phyloP scores from a whole-genome alignment of 1,140 invertebrate genomes.

The Gryon sp. region DNA sequence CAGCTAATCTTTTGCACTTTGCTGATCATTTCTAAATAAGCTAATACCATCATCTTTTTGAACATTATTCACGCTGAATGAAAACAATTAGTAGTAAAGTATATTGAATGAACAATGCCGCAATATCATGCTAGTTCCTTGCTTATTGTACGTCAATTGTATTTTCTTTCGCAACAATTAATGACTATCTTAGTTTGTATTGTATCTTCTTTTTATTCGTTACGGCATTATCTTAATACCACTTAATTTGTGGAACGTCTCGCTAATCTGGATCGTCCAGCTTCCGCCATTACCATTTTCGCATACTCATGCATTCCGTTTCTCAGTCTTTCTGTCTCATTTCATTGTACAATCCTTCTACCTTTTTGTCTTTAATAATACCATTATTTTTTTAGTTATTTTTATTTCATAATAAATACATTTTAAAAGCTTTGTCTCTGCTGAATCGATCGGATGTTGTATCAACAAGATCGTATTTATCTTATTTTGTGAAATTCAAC shows the following conservation, averaged over 20 bases:
- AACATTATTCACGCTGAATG: background rate
- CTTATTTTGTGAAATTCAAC: no score
- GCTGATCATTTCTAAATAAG: background rate
- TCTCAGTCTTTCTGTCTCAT: constrained; percentile 15
- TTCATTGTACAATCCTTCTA: background rate
- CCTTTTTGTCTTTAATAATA: constrained; percentile 50
- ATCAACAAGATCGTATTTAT: no score
- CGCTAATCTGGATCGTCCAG: constrained; percentile 52
- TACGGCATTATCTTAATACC: constrained; percentile 53
- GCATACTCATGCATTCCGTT: constrained; percentile 43
- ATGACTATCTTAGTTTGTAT: constrained; percentile 44
- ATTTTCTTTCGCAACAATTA: constrained; percentile 47
- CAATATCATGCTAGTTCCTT: constrained; percentile 6
- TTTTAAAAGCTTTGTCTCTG: no score
- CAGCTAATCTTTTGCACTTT: background rate
- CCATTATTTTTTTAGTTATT: constrained; percentile 47
- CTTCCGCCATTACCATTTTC: constrained; percentile 31
- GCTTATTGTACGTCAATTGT: constrained; percentile 32
- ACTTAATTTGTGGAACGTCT: constrained; percentile 61
- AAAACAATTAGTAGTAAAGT: constrained; percentile 12
- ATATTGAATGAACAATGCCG: constrained; percentile 1
- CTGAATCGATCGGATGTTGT: no score
- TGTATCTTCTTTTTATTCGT: constrained; percentile 50
- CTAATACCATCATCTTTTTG: background rate
- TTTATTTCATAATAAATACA: no score